A percentile compares a stretch with the other conserved stretches of the same genome.
Evolutionary conservation across 2,797 vertebrate species (phyloP).

Genomic region (Phoebastria nigripes): DNA sequence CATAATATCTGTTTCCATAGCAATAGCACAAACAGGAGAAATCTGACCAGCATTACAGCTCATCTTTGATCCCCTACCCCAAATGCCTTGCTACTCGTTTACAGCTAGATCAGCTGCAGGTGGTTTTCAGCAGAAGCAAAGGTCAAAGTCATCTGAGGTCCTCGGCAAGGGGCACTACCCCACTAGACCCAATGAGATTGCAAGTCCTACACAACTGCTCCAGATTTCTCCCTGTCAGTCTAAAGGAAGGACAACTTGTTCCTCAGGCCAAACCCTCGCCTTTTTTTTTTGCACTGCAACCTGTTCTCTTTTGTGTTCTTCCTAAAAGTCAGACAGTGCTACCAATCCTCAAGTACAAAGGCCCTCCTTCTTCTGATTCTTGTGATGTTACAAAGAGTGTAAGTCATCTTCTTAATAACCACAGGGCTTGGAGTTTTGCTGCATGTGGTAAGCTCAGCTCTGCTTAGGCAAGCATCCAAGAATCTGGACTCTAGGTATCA

Average conservation of each 20-base stretch:
- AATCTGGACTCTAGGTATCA: not conserved
- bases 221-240: not conserved
- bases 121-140: not conserved
- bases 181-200: not conserved
- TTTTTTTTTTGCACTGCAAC: not conserved
- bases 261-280: accelerated
- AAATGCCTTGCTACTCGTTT: not conserved
- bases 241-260: not conserved
- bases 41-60: not conserved
- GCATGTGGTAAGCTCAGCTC: not conserved
- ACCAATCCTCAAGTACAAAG: not conserved
- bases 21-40: not conserved
- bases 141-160: not conserved
- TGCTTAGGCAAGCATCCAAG: not conserved
- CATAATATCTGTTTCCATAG: not conserved
- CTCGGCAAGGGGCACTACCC: not conserved
- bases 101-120: not conserved
- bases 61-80: not conserved
- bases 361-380: not conserved
- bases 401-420: not conserved
- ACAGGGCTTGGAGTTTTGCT: not conserved
- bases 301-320: not conserved
- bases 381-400: not conserved
- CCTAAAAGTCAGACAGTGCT: not conserved
- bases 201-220: not conserved